Percentiles rank a stretch among this genome's conserved stretches.
phyloP scores from a whole-genome alignment of 2,888 invertebrate genomes.

The Ditylenchus weischeri region DNA sequence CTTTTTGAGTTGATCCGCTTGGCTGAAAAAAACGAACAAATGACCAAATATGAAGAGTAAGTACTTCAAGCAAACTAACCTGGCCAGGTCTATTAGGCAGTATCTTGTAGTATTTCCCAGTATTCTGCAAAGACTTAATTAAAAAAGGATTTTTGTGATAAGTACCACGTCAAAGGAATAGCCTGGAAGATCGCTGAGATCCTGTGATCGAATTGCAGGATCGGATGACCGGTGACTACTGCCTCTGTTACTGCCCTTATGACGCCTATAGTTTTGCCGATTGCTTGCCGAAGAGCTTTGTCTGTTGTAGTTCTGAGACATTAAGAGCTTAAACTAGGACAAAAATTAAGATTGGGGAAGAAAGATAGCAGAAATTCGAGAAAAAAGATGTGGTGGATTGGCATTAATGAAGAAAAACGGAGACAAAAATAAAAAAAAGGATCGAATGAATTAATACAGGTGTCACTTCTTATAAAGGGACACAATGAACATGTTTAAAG shows the following conservation, averaged over 20 bases:
- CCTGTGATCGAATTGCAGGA: slow-evolving; percentile 19
- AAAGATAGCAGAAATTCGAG: too few relatives aligned
- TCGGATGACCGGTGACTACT: background rate
- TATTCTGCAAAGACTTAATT: background rate
- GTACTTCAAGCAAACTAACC: background rate
- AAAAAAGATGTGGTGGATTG: too few relatives aligned
- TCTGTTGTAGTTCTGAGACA: too few relatives aligned
- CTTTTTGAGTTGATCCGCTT: background rate
- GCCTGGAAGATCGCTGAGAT: slow-evolving; percentile 27
- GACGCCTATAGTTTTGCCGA: background rate
- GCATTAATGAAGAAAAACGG: too few relatives aligned
- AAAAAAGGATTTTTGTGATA: background rate
- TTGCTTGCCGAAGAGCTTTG: background rate
- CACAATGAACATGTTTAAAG: too few relatives aligned
- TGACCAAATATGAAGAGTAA: background rate
- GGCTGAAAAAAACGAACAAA: background rate
- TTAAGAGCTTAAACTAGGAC: too few relatives aligned
- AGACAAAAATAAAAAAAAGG: too few relatives aligned
- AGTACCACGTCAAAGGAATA: background rate
- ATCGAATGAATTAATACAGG: too few relatives aligned
- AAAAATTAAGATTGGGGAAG: too few relatives aligned
- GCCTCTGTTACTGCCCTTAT: slow-evolving; percentile 1
- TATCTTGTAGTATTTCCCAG: slow-evolving; percentile 41
- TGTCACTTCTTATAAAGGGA: too few relatives aligned
- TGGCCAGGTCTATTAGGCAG: slow-evolving; percentile 26